A percentile compares a stretch with the other conserved stretches of the same genome.
Conservation (phyloP, 2,113 vertebrate species). For the Odocoileus hemionus region DNA sequence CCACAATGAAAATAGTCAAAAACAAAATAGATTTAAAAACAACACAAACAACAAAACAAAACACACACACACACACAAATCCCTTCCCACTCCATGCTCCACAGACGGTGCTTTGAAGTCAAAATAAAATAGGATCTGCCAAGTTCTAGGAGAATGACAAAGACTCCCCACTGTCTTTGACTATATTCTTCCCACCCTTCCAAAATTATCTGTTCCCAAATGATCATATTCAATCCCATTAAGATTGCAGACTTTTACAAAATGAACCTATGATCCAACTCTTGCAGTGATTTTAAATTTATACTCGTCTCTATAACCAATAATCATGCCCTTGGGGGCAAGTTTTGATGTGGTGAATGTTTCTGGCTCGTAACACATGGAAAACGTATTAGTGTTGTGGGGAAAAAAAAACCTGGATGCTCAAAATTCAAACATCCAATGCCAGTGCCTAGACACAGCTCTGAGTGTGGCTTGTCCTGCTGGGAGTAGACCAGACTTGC, state of each 20-base stretch:
- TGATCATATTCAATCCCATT: neutral
- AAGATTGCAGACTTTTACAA: neutral
- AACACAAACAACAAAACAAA: neutral
- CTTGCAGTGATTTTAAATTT: neutral
- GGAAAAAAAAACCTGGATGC: neutral
- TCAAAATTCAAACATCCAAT: neutral
- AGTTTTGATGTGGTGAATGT: neutral
- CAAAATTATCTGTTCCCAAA: neutral
- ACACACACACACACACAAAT: neutral
- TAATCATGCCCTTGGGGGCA: neutral
- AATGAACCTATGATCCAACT: neutral
- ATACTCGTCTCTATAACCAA: neutral
- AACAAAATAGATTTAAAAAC: neutral
- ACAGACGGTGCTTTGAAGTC: neutral
- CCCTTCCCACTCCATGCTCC: neutral
- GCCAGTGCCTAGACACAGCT: neutral
- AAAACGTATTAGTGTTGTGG: neutral
- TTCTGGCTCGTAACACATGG: neutral
- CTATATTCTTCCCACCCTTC: neutral
- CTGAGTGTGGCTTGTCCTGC: neutral
- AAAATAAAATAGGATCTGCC: neutral
- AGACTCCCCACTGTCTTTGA: neutral
- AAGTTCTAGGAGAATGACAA: neutral
- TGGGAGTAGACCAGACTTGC: neutral
- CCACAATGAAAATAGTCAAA: neutral